phyloP scores from a whole-genome alignment of 2,888 invertebrate genomes.

The Panzeria rudis region DNA sequence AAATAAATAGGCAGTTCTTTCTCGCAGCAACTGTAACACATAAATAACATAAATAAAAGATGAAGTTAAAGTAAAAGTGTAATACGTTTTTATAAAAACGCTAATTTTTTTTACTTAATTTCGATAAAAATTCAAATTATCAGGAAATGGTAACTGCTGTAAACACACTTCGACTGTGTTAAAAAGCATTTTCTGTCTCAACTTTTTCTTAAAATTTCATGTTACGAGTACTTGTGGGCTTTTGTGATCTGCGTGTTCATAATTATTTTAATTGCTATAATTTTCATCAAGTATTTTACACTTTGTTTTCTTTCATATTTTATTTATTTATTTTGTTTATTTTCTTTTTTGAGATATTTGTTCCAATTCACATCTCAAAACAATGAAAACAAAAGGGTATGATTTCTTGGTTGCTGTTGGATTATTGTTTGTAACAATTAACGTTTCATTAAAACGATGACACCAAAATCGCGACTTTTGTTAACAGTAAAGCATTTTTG shows the following conservation, averaged over 20 bases:
- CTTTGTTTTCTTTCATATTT: constrained; percentile 3
- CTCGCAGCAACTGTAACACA: constrained; percentile 42
- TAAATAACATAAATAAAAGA: constrained; percentile 14
- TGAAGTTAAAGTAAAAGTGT: constrained; percentile 25
- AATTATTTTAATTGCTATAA: constrained; percentile 69
- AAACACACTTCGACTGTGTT: constrained; percentile 28
- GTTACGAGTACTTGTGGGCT: constrained; percentile 12
- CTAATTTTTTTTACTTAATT: constrained; percentile 7
- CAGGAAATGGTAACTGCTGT: constrained; percentile 51
- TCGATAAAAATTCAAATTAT: constrained; percentile 39
- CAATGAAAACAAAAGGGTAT: constrained; percentile 53
- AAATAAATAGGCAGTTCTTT: constrained; percentile 13
- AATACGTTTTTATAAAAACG: neutral
- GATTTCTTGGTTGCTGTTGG: constrained; percentile 28
- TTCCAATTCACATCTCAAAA: constrained; percentile 65
- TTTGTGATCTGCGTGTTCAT: constrained; percentile 56
- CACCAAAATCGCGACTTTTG: constrained; percentile 37
- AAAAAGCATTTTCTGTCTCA: constrained; percentile 9
- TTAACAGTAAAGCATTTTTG: neutral
- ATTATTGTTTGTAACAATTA: constrained; percentile 57
- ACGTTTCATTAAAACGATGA: constrained; percentile 59
- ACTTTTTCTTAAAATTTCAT: constrained; percentile 3
- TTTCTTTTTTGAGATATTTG: constrained; percentile 41
- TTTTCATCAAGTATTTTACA: constrained; percentile 43
- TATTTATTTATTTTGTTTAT: neutral